These are phyloP conservation scores for Drosophila longiperda DNA, from an alignment of 2,888 invertebrate genomes.

Conservation along the genomic window DNA sequence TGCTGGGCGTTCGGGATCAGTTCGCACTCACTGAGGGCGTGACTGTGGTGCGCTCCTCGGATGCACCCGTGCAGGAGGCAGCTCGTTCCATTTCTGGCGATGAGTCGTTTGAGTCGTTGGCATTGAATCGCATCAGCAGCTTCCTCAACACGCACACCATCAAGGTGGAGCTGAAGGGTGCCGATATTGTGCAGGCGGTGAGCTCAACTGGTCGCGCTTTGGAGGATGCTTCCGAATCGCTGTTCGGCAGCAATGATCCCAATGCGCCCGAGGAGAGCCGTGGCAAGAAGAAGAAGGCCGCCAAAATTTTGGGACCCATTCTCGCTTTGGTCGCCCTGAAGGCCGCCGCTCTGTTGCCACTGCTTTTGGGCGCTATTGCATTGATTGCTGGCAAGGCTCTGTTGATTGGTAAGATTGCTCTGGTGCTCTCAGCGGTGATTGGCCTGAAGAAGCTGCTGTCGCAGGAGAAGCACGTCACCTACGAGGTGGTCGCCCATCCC, in stretches of 20 bases:
- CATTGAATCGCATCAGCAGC: conserved; percentile 89
- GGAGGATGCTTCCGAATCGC: conserved; percentile 89
- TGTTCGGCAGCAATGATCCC: conserved; percentile 87
- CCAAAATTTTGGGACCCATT: conserved; percentile 91
- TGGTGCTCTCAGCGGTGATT: conserved; percentile 93
- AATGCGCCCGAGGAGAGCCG: conserved; percentile 88
- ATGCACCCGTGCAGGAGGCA: conserved; percentile 91
- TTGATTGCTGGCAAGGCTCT: conserved; percentile 94
- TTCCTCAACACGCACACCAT: conserved; percentile 93
- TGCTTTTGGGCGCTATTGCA: conserved; percentile 92
- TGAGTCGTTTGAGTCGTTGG: conserved; percentile 88
- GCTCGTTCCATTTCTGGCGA: conserved; percentile 90
- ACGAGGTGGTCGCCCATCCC: conserved; percentile 94
- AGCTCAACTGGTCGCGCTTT: conserved; percentile 92
- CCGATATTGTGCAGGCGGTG: conserved; percentile 92
- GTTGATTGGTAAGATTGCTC: conserved; percentile 93
- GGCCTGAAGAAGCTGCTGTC: conserved; percentile 93
- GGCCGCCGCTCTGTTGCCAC: conserved; percentile 91
- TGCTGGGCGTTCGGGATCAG: conserved; percentile 91
- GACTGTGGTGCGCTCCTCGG: conserved; percentile 91
- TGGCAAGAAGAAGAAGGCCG: conserved; percentile 93
- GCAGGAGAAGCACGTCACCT: conserved; percentile 94
- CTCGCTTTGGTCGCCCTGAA: conserved; percentile 91
- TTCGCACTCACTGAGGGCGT: conserved; percentile 93
- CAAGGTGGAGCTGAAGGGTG: conserved; percentile 93